Evolutionary conservation across 2,888 invertebrate species (phyloP), one percentile per base, ranked within the genome.

Genomic region (Hyles lineata): DNA sequence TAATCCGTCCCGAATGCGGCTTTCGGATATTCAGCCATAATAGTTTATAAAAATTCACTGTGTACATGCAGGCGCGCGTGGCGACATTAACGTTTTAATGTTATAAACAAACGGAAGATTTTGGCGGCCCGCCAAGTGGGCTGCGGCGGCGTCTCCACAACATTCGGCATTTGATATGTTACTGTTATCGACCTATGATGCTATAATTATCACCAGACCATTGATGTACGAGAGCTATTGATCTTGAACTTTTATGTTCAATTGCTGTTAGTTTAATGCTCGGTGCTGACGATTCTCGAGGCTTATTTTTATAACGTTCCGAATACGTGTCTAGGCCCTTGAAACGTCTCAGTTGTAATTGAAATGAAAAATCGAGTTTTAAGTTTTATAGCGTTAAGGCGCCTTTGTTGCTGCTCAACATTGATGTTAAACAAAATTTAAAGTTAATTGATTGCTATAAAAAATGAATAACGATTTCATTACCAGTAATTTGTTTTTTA

Each of bases 21-120:
- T 58, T 58, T 58, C 23, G 50, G 35, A 55, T 29, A 67, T 72
- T 35, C 23, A 29, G 35, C 32, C 63, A 63, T 72, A 55, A 63
- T 63, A 63, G 62, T 35, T 43, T 58, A 58, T 23, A 72, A 63
- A 72, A 72, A 67, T 63, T 19, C 29, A 62, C 25, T 17, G 21
- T 35, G 62, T 55, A 50, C 23, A 19, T 32, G 35, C n/a, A 52
- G 43, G 70, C 70, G 72, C 75, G 79, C 76, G 79, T 74, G 77
- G 78, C 70, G 78, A 81, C 76, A 82, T 80, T 81, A 79, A 80
- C 77, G 76, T 79, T 90, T 91, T 89, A 91, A 90, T 90, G 87
- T 90, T 91, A 91, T 91, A 93, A 92, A 94, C 93, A 93, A 93
- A 92, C 88, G 87, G 85, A 87, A 83, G 85, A 83, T 81, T 83